Conservation (phyloP, 2,888 invertebrate species). For the Zygogramma bicolorata region DNA sequence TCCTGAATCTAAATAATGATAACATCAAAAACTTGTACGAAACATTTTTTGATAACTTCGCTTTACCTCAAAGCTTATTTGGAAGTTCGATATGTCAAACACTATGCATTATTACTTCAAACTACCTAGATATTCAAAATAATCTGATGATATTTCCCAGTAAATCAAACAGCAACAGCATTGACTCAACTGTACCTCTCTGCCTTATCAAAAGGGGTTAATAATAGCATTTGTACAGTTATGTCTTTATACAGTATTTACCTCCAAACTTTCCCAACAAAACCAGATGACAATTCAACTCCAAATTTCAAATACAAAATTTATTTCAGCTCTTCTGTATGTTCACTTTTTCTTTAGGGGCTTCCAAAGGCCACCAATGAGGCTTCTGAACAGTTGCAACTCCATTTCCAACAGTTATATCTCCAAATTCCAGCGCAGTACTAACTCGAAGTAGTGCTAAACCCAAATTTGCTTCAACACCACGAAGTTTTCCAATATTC, state of each 20-base stretch:
- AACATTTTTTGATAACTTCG: too few species aligned
- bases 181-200: too few species aligned
- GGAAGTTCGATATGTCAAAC: too few species aligned
- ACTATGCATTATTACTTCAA: too few species aligned
- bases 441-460: slow-evolving; percentile 81
- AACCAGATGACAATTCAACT: neutral
- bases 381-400: slow-evolving; percentile 75
- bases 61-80: too few species aligned
- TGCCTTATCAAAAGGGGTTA: too few species aligned
- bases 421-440: slow-evolving; percentile 74
- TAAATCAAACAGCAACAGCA: too few species aligned
- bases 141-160: too few species aligned
- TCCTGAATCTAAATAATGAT: too few species aligned
- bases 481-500: slow-evolving; percentile 59
- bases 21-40: too few species aligned
- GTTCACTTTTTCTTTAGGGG: slow-evolving; percentile 71
- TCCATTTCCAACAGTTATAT: slow-evolving; percentile 71
- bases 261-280: neutral
- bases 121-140: too few species aligned
- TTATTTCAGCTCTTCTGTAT: slow-evolving; percentile 52
- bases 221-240: neutral
- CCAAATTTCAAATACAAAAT: slow-evolving; percentile 5
- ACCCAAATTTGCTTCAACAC: slow-evolving; percentile 70
- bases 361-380: slow-evolving; percentile 86
- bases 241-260: neutral